Conservation (phyloP, 2,888 invertebrate species). For the Chironomus riparius region DNA sequence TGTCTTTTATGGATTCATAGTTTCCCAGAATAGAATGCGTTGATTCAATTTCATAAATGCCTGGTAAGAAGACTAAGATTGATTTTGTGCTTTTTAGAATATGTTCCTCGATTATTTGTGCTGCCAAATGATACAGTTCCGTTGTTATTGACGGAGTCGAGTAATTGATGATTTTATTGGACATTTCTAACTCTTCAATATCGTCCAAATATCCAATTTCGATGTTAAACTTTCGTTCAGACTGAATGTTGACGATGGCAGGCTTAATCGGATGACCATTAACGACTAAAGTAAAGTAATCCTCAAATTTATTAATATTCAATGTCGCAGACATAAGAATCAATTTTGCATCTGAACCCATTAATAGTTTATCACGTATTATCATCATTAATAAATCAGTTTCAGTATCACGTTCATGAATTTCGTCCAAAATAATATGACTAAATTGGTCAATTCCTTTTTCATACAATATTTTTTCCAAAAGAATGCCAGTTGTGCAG, state of each 20-base stretch:
- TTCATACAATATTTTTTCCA: conserved; percentile 61
- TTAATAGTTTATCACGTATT: conserved; percentile 63
- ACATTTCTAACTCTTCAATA: not conserved
- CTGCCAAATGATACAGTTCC: conserved; percentile 52
- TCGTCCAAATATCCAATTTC: not conserved
- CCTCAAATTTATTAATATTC: conserved; percentile 58
- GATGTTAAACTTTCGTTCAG: conserved; percentile 26
- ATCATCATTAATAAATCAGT: conserved; percentile 84
- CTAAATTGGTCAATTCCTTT: conserved; percentile 71
- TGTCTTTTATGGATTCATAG: not conserved
- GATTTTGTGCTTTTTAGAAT: conserved; percentile 42
- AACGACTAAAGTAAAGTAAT: conserved; percentile 48
- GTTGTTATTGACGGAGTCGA: conserved; percentile 44
- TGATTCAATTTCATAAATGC: conserved; percentile 69
- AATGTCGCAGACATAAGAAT: conserved; percentile 94
- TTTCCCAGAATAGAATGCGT: not conserved
- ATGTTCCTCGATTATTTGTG: conserved; percentile 48
- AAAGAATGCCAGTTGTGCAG: conserved; percentile 80
- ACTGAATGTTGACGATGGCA: not conserved
- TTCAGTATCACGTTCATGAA: conserved; percentile 86
- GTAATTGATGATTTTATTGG: conserved; percentile 32
- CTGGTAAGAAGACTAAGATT: conserved; percentile 84
- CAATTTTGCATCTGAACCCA: conserved; percentile 57
- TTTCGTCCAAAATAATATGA: conserved; percentile 87
- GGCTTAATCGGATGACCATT: not conserved